Evolutionary conservation across 2,797 vertebrate species (phyloP).

Genomic region (Hydrocynus forskahlii): DNA sequence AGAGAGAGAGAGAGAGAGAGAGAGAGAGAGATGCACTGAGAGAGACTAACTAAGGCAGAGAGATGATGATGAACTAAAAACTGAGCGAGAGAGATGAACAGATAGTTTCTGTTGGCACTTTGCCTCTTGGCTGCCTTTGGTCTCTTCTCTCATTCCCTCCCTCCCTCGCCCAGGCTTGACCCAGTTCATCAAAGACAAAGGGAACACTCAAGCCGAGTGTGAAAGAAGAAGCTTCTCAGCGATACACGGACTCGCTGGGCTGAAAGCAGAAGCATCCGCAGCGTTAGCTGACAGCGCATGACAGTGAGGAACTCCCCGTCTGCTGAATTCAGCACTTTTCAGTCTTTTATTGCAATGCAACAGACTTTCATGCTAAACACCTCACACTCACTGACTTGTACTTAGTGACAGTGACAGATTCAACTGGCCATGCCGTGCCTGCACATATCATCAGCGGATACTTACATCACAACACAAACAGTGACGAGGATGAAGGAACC

Average conservation of each 20-base stretch:
- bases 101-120: constrained; percentile 69
- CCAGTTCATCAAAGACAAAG: constrained; percentile 63
- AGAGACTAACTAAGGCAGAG: neutral
- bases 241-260: constrained; percentile 15
- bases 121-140: constrained; percentile 57
- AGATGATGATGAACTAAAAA: neutral
- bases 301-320: constrained; percentile 50
- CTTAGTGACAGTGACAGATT: constrained; percentile 46
- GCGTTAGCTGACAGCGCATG: constrained; percentile 39
- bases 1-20: too few species aligned
- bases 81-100: neutral
- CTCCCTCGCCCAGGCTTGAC: constrained; percentile 52
- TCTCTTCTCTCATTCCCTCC: constrained; percentile 52
- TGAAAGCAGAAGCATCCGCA: constrained; percentile 44
- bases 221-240: constrained; percentile 49
- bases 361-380: constrained; percentile 44
- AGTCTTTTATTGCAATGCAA: constrained; percentile 7
- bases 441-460: constrained; percentile 48
- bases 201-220: constrained; percentile 52
- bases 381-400: constrained; percentile 30
- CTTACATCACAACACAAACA: constrained; percentile 42
- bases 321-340: constrained; percentile 34
- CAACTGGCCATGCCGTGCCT: constrained; percentile 39
- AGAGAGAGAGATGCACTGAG: neutral
- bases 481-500: constrained; percentile 47